Conservation (phyloP, 2,797 vertebrate species). For the Sparus aurata region DNA sequence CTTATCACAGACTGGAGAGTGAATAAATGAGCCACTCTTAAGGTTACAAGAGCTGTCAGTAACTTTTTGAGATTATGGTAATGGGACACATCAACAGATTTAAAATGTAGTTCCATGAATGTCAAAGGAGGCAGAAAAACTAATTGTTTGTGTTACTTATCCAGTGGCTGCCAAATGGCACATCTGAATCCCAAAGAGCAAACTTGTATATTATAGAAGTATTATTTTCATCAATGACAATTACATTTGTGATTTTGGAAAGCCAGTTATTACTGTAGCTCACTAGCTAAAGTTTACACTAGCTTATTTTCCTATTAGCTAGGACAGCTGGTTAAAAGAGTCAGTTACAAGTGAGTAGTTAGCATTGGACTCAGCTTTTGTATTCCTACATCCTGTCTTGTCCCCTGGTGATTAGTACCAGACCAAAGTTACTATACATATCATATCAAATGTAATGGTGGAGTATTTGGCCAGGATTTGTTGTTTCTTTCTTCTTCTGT, state of each 20-base stretch:
- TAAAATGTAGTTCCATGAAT: neutral
- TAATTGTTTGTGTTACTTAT: too few species aligned
- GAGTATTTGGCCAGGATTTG: too few species aligned
- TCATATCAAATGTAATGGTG: too few species aligned
- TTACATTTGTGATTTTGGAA: neutral
- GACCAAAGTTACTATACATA: too few species aligned
- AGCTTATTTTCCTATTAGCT: neutral
- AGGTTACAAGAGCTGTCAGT: constrained; percentile 43
- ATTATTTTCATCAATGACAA: neutral
- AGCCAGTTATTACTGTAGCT: neutral
- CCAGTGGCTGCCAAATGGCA: neutral
- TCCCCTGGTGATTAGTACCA: too few species aligned
- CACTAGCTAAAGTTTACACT: neutral
- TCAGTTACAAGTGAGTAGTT: too few species aligned
- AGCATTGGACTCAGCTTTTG: too few species aligned
- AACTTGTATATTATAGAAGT: neutral
- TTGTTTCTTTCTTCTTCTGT: too few species aligned
- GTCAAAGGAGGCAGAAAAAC: neutral
- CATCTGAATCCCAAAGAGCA: neutral
- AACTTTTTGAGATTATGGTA: constrained; percentile 18
- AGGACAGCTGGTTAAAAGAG: neutral
- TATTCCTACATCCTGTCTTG: too few species aligned
- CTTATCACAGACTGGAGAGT: constrained; percentile 65
- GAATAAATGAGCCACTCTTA: constrained; percentile 60
- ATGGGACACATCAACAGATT: neutral